Base-by-base conservation (phyloP, 2,113 vertebrate species). In the Gopherus flavomarginatus region DNA sequence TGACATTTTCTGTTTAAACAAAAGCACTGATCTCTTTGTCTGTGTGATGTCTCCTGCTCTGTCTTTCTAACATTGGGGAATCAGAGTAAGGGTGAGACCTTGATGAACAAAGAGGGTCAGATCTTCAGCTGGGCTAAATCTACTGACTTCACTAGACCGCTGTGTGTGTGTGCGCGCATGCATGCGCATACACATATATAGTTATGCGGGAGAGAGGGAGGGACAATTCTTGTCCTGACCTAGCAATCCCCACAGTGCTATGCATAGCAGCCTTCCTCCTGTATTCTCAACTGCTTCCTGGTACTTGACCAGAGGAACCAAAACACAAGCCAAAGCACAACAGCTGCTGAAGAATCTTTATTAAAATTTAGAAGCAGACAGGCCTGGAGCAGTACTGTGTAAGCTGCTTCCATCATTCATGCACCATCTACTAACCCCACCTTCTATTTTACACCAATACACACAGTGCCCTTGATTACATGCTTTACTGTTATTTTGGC, bases 371-470 rank as follows among this genome's bases (percentile, higher is more conserved):
- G 87, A 54, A 94, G 81, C 47, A 87, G 82, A 62, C 62, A 89
- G 78, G 19, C 88, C 65, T 54, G n/a, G 2, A 49, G 38, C 17
- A 49, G 22, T 10, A 1, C 5, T 57, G 56, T 13, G 24, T 75
- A 78, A 81, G 75, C 1, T 7, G 85, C 57, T 65, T 59, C 84
- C 87, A 92, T 91, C 31, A 4, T 62, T 29, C 93, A 91, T 79
- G 94, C 89, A 96, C 92, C 95, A 94, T 83, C 96, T 95, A 22
- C 79, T 79, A 94, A 88, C 11, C 50, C 53, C 44, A 14, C 50
- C 54, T 49, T 21, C n/a, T 88, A 21, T 35, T 78, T 94, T 82
- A 78, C 44, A 38, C 38, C 11, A 47, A 65, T 38, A 31, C 8
- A 10, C 3, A 9, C 65, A 56, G 83, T 89, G n/a, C 35, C 88